Evolutionary conservation across 1,140 invertebrate species (phyloP).

Genomic region (Cyclargus thomasi): DNA sequence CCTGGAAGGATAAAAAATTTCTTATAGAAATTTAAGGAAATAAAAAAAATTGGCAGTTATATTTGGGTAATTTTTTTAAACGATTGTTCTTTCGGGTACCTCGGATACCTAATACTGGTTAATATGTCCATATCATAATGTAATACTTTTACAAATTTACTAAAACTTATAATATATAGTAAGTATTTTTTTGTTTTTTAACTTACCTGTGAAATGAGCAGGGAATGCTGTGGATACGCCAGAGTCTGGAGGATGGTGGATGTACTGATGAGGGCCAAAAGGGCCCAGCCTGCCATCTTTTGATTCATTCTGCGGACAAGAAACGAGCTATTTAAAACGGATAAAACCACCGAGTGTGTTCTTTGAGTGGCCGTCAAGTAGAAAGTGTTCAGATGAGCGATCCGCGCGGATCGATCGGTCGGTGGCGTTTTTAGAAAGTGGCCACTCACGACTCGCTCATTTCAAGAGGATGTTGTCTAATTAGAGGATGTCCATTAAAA

Average conservation of each 20-base stretch:
- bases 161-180: no score
- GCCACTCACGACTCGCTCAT: slow-evolving; percentile 43
- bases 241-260: slow-evolving; percentile 74
- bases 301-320: slow-evolving; percentile 67
- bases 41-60: no score
- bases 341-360: slow-evolving; percentile 27
- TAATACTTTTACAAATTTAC: no score
- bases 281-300: slow-evolving; percentile 72
- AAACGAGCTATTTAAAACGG: slow-evolving; percentile 30
- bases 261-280: slow-evolving; percentile 74
- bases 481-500: slow-evolving; percentile 55
- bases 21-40: no score
- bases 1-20: slow-evolving; percentile 43
- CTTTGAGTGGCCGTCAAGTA: slow-evolving; percentile 52
- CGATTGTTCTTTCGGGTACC: no score
- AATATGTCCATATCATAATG: no score
- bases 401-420: slow-evolving; percentile 61
- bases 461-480: slow-evolving; percentile 55
- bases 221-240: slow-evolving; percentile 73
- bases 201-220: slow-evolving; percentile 67
- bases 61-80: no score
- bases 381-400: slow-evolving; percentile 66
- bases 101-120: no score
- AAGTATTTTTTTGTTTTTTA: no score
- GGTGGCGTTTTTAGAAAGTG: slow-evolving; percentile 61